Percentiles rank a stretch among this genome's conserved stretches.
These are phyloP conservation scores for Cnemophilus loriae DNA, from an alignment of 2,113 vertebrate species.

Conservation along the genomic window DNA sequence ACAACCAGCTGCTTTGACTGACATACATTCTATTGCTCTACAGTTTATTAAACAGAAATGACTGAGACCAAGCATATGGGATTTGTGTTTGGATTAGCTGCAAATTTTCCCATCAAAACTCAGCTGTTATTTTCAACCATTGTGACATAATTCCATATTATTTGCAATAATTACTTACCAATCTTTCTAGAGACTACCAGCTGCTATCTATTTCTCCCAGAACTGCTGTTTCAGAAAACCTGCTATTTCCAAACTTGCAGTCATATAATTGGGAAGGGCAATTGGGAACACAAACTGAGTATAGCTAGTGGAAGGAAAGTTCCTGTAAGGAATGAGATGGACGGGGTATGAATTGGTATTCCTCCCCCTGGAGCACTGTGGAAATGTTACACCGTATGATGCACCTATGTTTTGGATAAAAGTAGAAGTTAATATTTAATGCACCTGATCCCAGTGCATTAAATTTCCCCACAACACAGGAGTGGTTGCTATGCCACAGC, in stretches of 20 bases:
- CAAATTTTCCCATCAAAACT: background rate
- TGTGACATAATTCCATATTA: background rate
- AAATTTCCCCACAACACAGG: background rate
- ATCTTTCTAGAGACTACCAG: background rate
- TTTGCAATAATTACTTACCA: background rate
- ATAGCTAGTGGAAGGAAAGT: background rate
- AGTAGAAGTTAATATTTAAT: background rate
- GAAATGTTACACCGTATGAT: fast-evolving
- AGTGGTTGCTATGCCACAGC: background rate
- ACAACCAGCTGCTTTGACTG: background rate
- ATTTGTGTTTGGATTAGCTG: background rate
- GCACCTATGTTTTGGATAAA: background rate
- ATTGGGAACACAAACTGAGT: background rate
- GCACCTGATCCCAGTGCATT: background rate
- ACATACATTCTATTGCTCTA: background rate
- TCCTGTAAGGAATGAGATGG: background rate
- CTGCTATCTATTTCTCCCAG: background rate
- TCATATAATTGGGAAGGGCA: background rate
- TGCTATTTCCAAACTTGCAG: background rate
- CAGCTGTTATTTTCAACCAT: background rate
- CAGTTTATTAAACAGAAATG: background rate
- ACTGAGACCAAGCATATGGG: background rate
- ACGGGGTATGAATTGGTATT: background rate
- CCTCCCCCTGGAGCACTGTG: background rate
- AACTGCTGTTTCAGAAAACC: background rate